Evolutionary conservation across 2,888 invertebrate genomes (phyloP), one percentile per base, ranked within the genome.

Genomic region (Limnephilus rhombicus): DNA sequence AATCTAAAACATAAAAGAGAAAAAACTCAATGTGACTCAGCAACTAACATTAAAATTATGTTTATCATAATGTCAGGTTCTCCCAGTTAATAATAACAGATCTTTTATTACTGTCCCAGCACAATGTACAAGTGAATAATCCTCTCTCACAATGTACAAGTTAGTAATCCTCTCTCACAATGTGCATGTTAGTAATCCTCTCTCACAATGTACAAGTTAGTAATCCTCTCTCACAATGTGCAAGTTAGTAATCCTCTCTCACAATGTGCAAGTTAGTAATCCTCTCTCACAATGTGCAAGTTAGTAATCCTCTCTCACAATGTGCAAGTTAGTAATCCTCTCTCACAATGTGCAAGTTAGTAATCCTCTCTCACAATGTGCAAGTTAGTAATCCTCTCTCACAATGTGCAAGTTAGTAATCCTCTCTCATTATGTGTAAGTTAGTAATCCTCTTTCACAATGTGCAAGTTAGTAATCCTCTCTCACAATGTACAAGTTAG

Each of bases 171-270:
- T 85, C 80, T 90, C 90, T 82, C 37, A 37, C 37, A 87, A 91
- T 88, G 90, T 68, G 24, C 5, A 68, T 24, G 68, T 68, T 68
- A 18, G 18, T 85, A 83, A 80, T 80, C 41, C 91, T 85, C 80
- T 90, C 90, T 82, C 37, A 37, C 37, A 87, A 91, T 88, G 90
- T 68, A 68, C 5, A 68, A 68, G 24, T 68, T 68, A 18, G 53
- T 85, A 83, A 80, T 80, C 41, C 91, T 85, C 41, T 90, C 90
- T 82, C 37, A 37, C 37, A 87, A 91, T 83, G 90, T 53, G 18
- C 4, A 53, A 53, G 53, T 68, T 68, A 18, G 18, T 85, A 83
- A 80, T 80, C 41, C 91, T 85, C 41, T 90, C 90, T 82, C 37
- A 37, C 37, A 87, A 91, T 83, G 90, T 53, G 18, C 4, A 53